These are phyloP conservation scores for Proctacanthus coquilletti DNA, from an alignment of 1,140 invertebrate species.

Conservation along the genomic window DNA sequence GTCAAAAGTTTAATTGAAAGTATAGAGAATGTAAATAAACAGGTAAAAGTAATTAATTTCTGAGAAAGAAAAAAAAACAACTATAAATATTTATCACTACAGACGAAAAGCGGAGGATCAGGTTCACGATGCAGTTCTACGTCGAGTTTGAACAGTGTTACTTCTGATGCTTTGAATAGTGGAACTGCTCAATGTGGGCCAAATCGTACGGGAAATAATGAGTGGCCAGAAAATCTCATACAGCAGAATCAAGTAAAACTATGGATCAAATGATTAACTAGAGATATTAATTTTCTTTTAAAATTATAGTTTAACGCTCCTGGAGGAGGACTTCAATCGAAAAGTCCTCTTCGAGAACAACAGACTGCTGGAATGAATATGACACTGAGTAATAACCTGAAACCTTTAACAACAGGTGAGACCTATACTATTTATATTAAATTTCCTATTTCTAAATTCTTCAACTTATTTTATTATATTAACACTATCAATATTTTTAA, in stretches of 20 bases:
- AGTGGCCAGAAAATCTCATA: slow-evolving; percentile 21
- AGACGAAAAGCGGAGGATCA: slow-evolving; percentile 21
- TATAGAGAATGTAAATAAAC: slow-evolving; percentile 77
- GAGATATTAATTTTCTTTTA: too few species aligned
- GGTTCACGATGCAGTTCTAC: slow-evolving; percentile 30
- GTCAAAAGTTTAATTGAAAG: slow-evolving; percentile 81
- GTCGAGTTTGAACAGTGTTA: slow-evolving; percentile 30
- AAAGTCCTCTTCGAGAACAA: slow-evolving; percentile 18
- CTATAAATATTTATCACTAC: slow-evolving; percentile 6
- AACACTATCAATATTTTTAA: too few species aligned
- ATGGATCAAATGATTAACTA: too few species aligned
- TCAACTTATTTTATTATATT: too few species aligned
- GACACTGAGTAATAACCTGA: slow-evolving; percentile 1
- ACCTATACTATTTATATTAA: too few species aligned
- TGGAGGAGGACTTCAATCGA: too few species aligned
- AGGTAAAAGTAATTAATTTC: slow-evolving; percentile 34
- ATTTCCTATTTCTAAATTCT: background rate
- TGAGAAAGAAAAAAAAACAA: background rate
- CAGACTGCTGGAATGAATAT: slow-evolving; percentile 3
- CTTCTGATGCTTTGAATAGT: slow-evolving; percentile 13
- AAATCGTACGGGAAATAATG: slow-evolving; percentile 9
- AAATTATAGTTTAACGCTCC: background rate
- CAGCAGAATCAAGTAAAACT: background rate
- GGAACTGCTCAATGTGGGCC: background rate
- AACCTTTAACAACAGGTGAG: slow-evolving; percentile 5